These are phyloP conservation scores for Netelia virgata DNA, from an alignment of 2,888 invertebrate species.

Conservation along the genomic window DNA sequence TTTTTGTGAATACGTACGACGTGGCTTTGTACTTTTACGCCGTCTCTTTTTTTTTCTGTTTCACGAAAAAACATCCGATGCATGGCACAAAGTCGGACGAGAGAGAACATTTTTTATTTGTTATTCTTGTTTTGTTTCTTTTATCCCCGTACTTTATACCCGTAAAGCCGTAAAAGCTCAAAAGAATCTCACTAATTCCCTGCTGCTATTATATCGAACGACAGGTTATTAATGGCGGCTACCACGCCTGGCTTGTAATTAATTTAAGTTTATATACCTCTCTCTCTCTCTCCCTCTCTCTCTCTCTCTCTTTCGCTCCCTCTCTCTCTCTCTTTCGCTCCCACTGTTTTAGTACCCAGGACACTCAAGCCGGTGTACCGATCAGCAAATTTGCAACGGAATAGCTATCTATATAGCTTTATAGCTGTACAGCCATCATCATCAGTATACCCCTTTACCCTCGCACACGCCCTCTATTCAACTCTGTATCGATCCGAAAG, in stretches of 20 bases:
- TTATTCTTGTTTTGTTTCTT: not conserved
- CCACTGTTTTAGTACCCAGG: not conserved
- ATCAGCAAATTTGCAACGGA: not conserved
- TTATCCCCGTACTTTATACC: not conserved
- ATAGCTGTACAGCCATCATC: not conserved
- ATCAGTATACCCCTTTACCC: not conserved
- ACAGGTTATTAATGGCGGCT: conserved; percentile 32
- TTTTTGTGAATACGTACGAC: not conserved
- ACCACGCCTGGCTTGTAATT: conserved; percentile 41
- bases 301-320: not conserved
- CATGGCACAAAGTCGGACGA: not conserved
- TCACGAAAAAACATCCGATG: not conserved
- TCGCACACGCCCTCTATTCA: conserved; percentile 3
- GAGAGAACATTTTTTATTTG: not conserved
- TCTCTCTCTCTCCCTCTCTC: conserved; percentile 2
- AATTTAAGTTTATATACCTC: conserved; percentile 23
- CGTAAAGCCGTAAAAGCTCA: conserved; percentile 1
- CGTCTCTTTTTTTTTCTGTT: not conserved
- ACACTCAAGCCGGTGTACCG: not conserved
- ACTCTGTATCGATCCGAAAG: conserved; percentile 22
- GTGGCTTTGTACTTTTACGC: not conserved
- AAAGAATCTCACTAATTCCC: not conserved
- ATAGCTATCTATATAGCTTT: not conserved
- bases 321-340: conserved; percentile 1
- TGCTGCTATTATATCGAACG: conserved; percentile 20